Evolutionary conservation across 2,113 vertebrate genomes (phyloP), one percentile per base, ranked within the genome.

Genomic region (Perca schrenkii): DNA sequence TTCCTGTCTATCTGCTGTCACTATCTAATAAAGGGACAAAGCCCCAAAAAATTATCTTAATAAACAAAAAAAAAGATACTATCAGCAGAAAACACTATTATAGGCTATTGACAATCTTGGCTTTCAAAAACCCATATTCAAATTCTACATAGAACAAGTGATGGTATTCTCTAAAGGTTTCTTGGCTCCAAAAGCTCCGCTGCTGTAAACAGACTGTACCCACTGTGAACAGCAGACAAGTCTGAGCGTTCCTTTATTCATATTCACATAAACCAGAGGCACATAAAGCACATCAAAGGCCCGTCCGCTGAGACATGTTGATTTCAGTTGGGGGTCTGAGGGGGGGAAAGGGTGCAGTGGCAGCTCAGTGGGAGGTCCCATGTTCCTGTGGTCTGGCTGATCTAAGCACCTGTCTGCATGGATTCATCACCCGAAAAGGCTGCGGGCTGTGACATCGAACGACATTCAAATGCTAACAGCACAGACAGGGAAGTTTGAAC

Each of bases 211-310:
- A 40, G 67, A 62, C 69, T 68, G 21, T 79, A 16, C 84, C 74
- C 64, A 80, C 75, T 86, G 89, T 76, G 77, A 80, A 57, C 36
- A 75, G 67, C 84, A 74, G 68, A 84, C 81, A 60, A 58, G 86
- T 25, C 66, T 74, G 57, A 91, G 75, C n/a, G 21, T 64, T 80
- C 63, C 74, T 87, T 87, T 88, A 89, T 90, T 89, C 84, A 91
- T 79, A 89, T 87, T 91, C 86, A 80, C 90, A 88, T 80, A 77
- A 91, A 91, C 87, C 85, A 90, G 74, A 89, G 86, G 83, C 83
- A 49, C 84, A 90, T 86, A 85, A 85, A 87, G 85, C 84, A 92
- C 89, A 91, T 92, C 87, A 92, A 94, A 91, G 89, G 74, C 67
- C 60, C 16, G 46, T 79, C 79, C 71, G 25, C 64, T 77, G 75